Evolutionary conservation across 2,113 vertebrate species (phyloP), one percentile per base, ranked within the genome.

Genomic region (Willisornis vidua): DNA sequence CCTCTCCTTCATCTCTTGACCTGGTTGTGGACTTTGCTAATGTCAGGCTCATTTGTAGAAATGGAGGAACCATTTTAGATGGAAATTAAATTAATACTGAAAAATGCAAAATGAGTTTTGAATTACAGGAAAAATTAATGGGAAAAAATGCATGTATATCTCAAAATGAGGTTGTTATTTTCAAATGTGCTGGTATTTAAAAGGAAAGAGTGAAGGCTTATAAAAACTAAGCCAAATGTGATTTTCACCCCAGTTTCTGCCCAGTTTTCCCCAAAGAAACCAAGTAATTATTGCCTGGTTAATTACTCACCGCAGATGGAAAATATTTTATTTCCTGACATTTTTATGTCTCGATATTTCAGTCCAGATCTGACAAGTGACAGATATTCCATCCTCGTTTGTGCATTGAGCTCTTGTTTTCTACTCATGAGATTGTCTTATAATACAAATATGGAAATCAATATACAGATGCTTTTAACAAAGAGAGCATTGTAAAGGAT

Each of bases 361-460:
- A 71, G 72, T 68, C 82, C 55, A 65, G 61, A 86, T 63, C 72
- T 92, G 88, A 93, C 73, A 88, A 90, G 62, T 89, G 79, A 93
- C 92, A 90, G 73, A 57, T 90, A 75, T 72, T 84, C 57, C 37
- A 61, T 90, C 68, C 45, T 86, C 83, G 84, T 93, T 95, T 93
- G 61, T 93, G 75, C 77, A 43, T 65, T 37, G 48, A 91, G 25
- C 23, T 79, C 33, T 85, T 71, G 51, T 79, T 91, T 73, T 20
- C 52, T 61, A 37, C 85, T 84, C 73, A 35, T 73, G 68, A 66
- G 78, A 54, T 93, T 92, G 88, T 93, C 92, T 95, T 93, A 94
- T 96, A 95, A 89, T 82, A 90, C 71, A 93, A 90, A 94, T 96
- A 93, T 92, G 95, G 77, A 93, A 96, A 95, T 94, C 94, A 92